Conservation (phyloP, 2,888 invertebrate species). For the Pseudeuparius sepicola region DNA sequence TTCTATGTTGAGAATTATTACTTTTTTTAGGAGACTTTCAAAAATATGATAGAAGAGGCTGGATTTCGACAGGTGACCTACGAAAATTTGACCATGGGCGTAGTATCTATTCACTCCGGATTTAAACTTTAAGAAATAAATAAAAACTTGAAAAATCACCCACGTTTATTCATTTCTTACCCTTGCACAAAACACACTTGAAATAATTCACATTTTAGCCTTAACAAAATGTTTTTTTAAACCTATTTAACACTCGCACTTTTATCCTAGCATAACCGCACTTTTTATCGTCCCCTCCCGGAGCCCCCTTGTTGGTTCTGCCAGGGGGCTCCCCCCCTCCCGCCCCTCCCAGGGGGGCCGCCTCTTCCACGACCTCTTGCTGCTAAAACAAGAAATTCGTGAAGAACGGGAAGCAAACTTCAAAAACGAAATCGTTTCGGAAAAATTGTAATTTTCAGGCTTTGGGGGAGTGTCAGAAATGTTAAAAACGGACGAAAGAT, state of each 20-base stretch:
- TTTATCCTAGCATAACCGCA: too few relatives aligned
- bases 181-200: too few relatives aligned
- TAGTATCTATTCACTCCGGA: slow-evolving; percentile 92
- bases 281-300: slow-evolving; percentile 10
- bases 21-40: slow-evolving; percentile 62
- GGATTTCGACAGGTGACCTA: slow-evolving; percentile 83
- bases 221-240: too few relatives aligned
- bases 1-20: background rate
- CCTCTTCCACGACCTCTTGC: slow-evolving; percentile 47
- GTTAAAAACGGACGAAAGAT: too few relatives aligned
- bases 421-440: slow-evolving; percentile 5
- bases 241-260: too few relatives aligned
- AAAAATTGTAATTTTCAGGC: background rate
- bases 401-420: background rate
- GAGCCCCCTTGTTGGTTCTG: slow-evolving; percentile 24
- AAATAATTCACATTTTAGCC: too few relatives aligned
- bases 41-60: slow-evolving; percentile 75
- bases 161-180: too few relatives aligned
- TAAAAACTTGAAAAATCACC: too few relatives aligned
- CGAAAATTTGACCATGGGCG: slow-evolving; percentile 84
- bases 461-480: background rate
- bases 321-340: slow-evolving; percentile 43
- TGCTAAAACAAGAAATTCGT: slow-evolving; percentile 32
- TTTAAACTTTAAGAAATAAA: slow-evolving; percentile 62
- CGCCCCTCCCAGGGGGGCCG: slow-evolving; percentile 41